These are phyloP conservation scores for Dioctria rufipes DNA, from an alignment of 2,888 invertebrate genomes.

Conservation along the genomic window DNA sequence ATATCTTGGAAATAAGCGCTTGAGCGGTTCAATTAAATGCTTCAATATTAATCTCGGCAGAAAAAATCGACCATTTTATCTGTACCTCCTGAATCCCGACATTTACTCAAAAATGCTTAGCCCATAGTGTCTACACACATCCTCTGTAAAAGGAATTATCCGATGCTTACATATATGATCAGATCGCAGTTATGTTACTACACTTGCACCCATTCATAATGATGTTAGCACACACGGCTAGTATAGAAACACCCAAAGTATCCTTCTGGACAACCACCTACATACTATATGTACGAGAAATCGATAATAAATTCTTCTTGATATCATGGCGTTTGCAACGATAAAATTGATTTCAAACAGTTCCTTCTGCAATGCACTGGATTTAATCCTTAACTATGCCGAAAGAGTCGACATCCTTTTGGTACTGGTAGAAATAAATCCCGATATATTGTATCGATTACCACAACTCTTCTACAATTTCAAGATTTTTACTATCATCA, in stretches of 20 bases:
- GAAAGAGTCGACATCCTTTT: slow-evolving; percentile 27
- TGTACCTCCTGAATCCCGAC: neutral
- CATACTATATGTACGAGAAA: slow-evolving; percentile 1
- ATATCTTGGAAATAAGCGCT: too few species aligned
- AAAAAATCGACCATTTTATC: too few species aligned
- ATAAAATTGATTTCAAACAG: slow-evolving; percentile 35
- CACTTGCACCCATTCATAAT: too few species aligned
- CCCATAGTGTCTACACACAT: neutral
- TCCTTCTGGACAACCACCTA: too few species aligned
- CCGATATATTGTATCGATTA: slow-evolving; percentile 46
- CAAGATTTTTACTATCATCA: neutral
- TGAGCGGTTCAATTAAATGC: too few species aligned
- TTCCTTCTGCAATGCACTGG: neutral
- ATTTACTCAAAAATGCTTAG: neutral
- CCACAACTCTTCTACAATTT: slow-evolving; percentile 38
- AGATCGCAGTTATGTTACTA: too few species aligned
- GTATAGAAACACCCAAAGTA: neutral
- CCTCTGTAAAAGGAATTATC: slow-evolving; percentile 4
- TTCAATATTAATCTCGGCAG: too few species aligned
- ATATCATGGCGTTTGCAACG: slow-evolving; percentile 9
- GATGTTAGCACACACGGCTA: too few species aligned
- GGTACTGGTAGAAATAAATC: slow-evolving; percentile 4
- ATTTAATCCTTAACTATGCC: neutral
- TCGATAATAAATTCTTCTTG: slow-evolving; percentile 20
- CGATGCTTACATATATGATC: slow-evolving; percentile 7